phyloP scores from a whole-genome alignment of 2,888 invertebrate species.

The Anthophora plumipes region DNA sequence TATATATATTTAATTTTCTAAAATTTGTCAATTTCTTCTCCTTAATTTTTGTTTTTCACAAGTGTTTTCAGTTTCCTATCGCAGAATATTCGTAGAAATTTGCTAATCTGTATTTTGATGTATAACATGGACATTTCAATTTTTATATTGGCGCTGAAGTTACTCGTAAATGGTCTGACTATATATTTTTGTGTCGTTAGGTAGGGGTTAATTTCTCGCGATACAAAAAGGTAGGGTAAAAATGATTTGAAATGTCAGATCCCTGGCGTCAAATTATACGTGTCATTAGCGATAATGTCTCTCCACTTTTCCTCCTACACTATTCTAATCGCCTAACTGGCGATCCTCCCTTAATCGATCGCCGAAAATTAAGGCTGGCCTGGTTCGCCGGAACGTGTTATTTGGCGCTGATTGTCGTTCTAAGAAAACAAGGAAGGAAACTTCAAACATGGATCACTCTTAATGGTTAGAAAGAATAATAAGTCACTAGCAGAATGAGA shows the following conservation, averaged over 20 bases:
- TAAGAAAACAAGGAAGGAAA: neutral
- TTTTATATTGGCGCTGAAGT: no score
- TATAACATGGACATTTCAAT: no score
- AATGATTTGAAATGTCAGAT: slow-evolving; percentile 2
- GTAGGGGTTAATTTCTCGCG: neutral
- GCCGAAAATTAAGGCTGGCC: slow-evolving; percentile 19
- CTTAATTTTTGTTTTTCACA: no score
- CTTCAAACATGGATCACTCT: neutral
- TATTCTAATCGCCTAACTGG: slow-evolving; percentile 13
- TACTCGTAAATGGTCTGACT: no score
- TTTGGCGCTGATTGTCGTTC: slow-evolving; percentile 1
- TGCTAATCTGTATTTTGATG: no score
- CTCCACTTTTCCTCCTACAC: slow-evolving; percentile 1
- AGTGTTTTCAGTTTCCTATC: no score
- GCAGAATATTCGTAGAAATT: no score
- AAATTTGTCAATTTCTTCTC: no score
- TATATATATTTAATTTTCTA: no score
- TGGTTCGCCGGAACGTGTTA: neutral
- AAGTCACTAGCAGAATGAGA: neutral
- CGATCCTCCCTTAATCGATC: slow-evolving; percentile 22
- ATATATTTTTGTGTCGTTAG: neutral
- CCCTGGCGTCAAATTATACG: slow-evolving; percentile 16
- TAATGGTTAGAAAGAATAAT: neutral
- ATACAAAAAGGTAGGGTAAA: neutral
- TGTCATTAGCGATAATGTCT: slow-evolving; percentile 28